phyloP scores from a whole-genome alignment of 2,888 invertebrate species.

The Drosophila acutilabella region DNA sequence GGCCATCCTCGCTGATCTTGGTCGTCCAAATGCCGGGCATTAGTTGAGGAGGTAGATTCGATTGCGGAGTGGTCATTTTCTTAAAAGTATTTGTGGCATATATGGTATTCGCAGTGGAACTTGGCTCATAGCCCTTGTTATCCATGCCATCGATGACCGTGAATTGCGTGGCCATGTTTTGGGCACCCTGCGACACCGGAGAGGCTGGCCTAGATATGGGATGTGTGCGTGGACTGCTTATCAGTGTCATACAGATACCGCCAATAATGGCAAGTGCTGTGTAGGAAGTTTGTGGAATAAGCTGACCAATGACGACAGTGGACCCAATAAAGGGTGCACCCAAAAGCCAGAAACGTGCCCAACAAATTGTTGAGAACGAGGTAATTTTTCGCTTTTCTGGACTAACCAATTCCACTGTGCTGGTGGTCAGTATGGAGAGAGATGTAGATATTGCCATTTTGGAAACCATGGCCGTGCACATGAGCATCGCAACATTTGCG shows the following conservation, averaged over 20 bases:
- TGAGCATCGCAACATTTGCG: constrained; percentile 79
- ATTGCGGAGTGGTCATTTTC: constrained; percentile 78
- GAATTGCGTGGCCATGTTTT: constrained; percentile 69
- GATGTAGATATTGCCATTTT: constrained; percentile 85
- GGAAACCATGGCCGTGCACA: constrained; percentile 85
- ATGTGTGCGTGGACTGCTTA: constrained; percentile 84
- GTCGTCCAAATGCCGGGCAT: constrained; percentile 85
- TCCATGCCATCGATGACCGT: constrained; percentile 74
- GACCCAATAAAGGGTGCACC: constrained; percentile 85
- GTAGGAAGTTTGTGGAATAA: constrained; percentile 84
- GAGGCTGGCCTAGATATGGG: constrained; percentile 51
- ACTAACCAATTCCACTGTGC: constrained; percentile 84
- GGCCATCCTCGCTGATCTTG: constrained; percentile 80
- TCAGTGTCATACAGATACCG: constrained; percentile 82
- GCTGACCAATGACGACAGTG: constrained; percentile 83
- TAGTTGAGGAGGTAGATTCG: constrained; percentile 85
- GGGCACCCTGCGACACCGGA: constrained; percentile 52
- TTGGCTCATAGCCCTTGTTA: constrained; percentile 73
- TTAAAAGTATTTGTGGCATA: constrained; percentile 69
- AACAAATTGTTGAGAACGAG: constrained; percentile 84
- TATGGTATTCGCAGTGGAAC: constrained; percentile 49
- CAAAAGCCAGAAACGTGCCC: constrained; percentile 85
- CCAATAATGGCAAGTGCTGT: constrained; percentile 83
- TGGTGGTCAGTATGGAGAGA: constrained; percentile 84
- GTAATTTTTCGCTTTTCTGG: constrained; percentile 84